Evolutionary conservation across 2,797 vertebrate genomes (phyloP).

Genomic region (Rhadinocentrus ornatus): DNA sequence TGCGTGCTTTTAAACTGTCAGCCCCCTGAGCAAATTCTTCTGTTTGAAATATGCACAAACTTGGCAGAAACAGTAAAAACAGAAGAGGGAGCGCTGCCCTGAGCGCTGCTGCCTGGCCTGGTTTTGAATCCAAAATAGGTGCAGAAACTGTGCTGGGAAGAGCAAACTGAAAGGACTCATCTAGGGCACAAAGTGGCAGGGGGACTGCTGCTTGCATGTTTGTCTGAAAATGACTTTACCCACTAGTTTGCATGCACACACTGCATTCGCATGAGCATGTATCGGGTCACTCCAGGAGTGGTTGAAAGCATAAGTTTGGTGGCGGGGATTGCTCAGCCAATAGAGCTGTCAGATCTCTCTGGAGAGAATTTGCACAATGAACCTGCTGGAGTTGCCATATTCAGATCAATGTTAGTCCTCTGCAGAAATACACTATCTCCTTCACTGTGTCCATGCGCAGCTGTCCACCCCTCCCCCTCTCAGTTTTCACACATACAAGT

Average conservation of each 20-base stretch:
- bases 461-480: background rate
- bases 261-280: background rate
- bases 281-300: constrained; percentile 35
- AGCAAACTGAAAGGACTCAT: constrained; percentile 63
- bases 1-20: background rate
- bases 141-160: constrained; percentile 72
- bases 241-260: constrained; percentile 7
- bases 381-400: constrained; percentile 1
- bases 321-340: background rate
- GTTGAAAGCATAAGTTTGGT: constrained; percentile 6
- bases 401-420: constrained; percentile 7
- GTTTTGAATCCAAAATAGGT: constrained; percentile 76
- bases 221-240: constrained; percentile 12
- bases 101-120: constrained; percentile 67
- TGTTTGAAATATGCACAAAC: constrained; percentile 5
- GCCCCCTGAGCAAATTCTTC: background rate
- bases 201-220: constrained; percentile 23
- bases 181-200: constrained; percentile 58
- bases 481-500: background rate
- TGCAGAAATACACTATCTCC: background rate
- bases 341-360: constrained; percentile 20
- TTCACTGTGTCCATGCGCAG: constrained; percentile 15
- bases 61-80: constrained; percentile 20
- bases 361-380: constrained; percentile 10
- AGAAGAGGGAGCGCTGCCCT: constrained; percentile 39